Base-by-base conservation (phyloP, 1,140 invertebrate genomes). In the Drosophila virilis region DNA sequence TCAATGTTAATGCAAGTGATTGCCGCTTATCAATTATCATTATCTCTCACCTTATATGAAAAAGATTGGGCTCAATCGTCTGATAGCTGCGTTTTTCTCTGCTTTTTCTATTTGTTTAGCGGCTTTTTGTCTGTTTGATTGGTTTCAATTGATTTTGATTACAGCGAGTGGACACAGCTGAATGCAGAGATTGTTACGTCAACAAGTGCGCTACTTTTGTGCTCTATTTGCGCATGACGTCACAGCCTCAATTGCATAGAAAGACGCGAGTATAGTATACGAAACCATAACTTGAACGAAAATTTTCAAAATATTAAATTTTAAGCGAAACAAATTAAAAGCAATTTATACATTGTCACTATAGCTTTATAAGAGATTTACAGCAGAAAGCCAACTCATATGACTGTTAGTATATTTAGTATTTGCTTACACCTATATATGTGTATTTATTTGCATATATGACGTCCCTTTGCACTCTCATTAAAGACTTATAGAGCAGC, bases 71-170 rank as follows among this genome's bases (percentile, higher is more conserved):
- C 48, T 48, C 45, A 52, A 37, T 67, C 54, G 37, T 12, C 13
- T 22, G 28, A 15, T 70, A 79, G 73, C 51, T 33, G 58, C 6
- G 43, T 7, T 42, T 7, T 40, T 32, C 33, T 6, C 8, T 17
- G 33, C 15, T 32, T 42, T 13, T 55, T 6, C 10, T 6, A 17
- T 10, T 60, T 28, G 32, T 35, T 28, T 28, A 28, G 9, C 28
- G 17, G 37, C 17, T 51, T 5, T 43, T 17, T 9, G 45, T 65
- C 5, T 51, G 17, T 61, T 51, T 83, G 69, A 88, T 88, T 88
- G 51, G 32, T 46, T 66, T 80, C 68, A 80, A 88, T 88, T 88
- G 73, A 89, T 71, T 83, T 89, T 71, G 82, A 77, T 77, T 77
- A 64, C 13, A 60, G 48, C 13, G 9, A 59, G n/a, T 38, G 46